Evolutionary conservation across 2,797 vertebrate species (phyloP), one percentile per base, ranked within the genome.

Genomic region (Cygnus olor): DNA sequence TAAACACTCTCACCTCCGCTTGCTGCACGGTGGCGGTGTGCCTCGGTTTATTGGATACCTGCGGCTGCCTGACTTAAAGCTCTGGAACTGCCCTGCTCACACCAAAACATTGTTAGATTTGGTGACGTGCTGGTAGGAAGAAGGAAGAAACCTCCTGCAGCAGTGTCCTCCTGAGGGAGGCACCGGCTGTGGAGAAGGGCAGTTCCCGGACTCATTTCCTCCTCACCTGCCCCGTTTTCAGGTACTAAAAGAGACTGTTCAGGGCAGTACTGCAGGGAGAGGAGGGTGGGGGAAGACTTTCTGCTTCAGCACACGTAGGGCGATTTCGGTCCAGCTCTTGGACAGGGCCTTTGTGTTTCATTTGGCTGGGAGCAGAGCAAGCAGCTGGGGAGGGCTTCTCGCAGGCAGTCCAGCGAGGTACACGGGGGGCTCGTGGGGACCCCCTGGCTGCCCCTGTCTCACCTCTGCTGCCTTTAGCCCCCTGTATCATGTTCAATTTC

Each of bases 41-140:
- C 36, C 42, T 24, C 0, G 0, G 2, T 21, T 22, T 19, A 16
- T 36, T 2, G 27, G 15, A 4, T 2, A 19, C 45, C 21, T 25
- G 58, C 12, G 30, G 28, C 45, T 54, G 30, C 65, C 36, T 4
- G 2, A 3, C 20, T 44, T 5, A 4, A 22, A 22, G 21, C 63
- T 57, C 49, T 7, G 9, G 13, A 9, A 81, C 21, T 1, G 0
- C 19, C 28, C 28, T 0, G 6, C 45, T 47, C 45, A 47, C 45
- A 77, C 6, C 0, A 1, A 32, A 42, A 10, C 4, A 4, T 6
- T 27, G 7, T 3, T 5, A 2, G 1, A 2, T 16, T 44, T 11
- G 32, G 14, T 0, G 2, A 30, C 2, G 9, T 40, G 4, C 8
- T 14, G 13, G 15, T 4, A n/a, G 21, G 42, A 77, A 76, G 38